Evolutionary conservation across 1,140 invertebrate genomes (phyloP), one percentile per base, ranked within the genome.

Genomic region (Neotoxoptera formosana): DNA sequence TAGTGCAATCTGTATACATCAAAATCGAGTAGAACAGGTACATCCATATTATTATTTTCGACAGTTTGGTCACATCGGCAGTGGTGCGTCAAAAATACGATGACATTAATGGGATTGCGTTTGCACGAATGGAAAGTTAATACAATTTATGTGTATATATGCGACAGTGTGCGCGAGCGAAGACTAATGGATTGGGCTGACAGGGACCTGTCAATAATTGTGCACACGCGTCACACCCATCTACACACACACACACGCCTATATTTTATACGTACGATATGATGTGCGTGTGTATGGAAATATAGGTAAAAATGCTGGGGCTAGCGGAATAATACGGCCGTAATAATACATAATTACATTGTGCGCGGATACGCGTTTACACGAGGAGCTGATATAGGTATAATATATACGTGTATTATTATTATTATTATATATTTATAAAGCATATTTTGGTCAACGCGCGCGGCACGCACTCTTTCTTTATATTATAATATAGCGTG

Each of bases 131-230:
- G 47, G 47, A 88, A 51, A 51, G 47, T 88, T 89, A 89, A 89
- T 89, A 89, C 87, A 34, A 89, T 89, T 89, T 89, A 21, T 45
- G 20, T 7, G 36, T 9, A 30, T 67, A 14, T 9, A n/a, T 47
- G 45, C 14, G 84, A 47, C 23, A n/a, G 87, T 34, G 30, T n/a
- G 86, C 34, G 51, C 48, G 51, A 53, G 48, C 41, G 47, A 89
- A 56, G 87, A 53, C 87, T 89, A 89, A 89, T 89, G 87, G 87
- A 89, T 89, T 89, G 87, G 34, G 23, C 51, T 89, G 87, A 89
- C 87, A 89, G 87, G 48, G 51, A 89, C 87, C 87, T 89, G 87
- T 89, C 87, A 89, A 89, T 89, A 89, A 89, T 89, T 56, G 87
- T 36, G 87, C 30, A 34, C 30, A 88, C 86, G n/a, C 0, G 34